phyloP scores from a whole-genome alignment of 1,140 invertebrate genomes.

The Drosophila paulistorum region DNA sequence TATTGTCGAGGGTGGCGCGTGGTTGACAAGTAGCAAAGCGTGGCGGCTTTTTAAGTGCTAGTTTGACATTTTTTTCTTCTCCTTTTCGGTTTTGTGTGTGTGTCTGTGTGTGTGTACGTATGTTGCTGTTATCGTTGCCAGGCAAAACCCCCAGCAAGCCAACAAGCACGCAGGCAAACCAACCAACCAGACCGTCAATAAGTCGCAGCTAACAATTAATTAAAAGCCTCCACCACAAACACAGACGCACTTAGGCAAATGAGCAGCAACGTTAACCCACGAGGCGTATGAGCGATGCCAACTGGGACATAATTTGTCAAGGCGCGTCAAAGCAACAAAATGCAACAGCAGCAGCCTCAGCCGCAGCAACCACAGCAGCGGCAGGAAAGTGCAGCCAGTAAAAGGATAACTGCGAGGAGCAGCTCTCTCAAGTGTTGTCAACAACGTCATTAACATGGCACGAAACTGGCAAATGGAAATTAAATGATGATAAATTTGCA shows the following conservation, averaged over 20 bases:
- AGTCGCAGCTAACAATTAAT: conserved; percentile 79
- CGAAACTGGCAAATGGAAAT: conserved; percentile 77
- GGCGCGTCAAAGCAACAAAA: conserved; percentile 69
- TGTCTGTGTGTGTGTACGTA: conserved; percentile 1
- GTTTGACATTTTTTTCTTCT: conserved; percentile 71
- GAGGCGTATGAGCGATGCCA: conserved; percentile 72
- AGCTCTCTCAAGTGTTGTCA: conserved; percentile 66
- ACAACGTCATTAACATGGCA: conserved; percentile 80
- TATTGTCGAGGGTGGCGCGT: conserved; percentile 77
- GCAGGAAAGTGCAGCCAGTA: conserved; percentile 25
- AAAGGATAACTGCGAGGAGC: conserved; percentile 64
- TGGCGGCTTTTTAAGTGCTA: conserved; percentile 79
- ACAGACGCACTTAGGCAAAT: conserved; percentile 76
- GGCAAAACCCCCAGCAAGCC: conserved; percentile 14
- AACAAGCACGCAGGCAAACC: conserved; percentile 32
- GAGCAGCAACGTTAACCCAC: conserved; percentile 62
- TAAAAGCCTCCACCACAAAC: conserved; percentile 70
- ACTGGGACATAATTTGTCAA: conserved; percentile 78
- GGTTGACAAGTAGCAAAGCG: conserved; percentile 79
- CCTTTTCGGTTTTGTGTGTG: conserved; percentile 24
- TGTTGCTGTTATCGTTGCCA: conserved; percentile 47
- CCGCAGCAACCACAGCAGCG: conserved; percentile 14
- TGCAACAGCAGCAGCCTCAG: conserved; percentile 34
- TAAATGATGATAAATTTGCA: conserved; percentile 81
- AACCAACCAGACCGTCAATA: conserved; percentile 79